Evolutionary conservation across 1,140 invertebrate species (phyloP).

Genomic region (Mactra quadrangularis): DNA sequence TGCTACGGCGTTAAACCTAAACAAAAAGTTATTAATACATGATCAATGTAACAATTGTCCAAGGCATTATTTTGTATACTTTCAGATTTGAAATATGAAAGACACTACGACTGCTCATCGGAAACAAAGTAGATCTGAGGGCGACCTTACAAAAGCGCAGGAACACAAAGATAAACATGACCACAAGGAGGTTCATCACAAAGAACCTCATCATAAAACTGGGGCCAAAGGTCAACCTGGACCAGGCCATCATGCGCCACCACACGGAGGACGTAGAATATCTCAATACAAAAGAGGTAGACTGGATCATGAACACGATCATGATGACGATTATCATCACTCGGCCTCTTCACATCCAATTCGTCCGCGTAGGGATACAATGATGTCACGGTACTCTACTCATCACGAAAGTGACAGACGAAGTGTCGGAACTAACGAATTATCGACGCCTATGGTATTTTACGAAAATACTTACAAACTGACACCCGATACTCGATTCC

Average conservation of each 20-base stretch:
- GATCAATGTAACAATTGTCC: too few relatives aligned
- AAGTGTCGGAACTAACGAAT: constrained; percentile 63
- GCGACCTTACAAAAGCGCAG: constrained; percentile 4
- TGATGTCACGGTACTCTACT: constrained; percentile 46
- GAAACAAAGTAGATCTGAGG: constrained; percentile 48
- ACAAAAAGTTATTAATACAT: too few relatives aligned
- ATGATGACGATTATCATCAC: constrained; percentile 47
- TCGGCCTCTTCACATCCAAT: constrained; percentile 55
- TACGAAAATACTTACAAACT: constrained; percentile 80
- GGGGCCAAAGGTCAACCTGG: constrained; percentile 11
- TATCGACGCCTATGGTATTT: constrained; percentile 56
- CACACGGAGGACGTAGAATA: background rate
- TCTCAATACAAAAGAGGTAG: constrained; percentile 10
- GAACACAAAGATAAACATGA: constrained; percentile 12
- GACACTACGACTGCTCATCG: constrained; percentile 40
- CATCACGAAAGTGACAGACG: constrained; percentile 63
- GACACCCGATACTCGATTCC: constrained; percentile 71
- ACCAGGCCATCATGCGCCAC: constrained; percentile 2
- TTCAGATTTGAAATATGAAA: too few relatives aligned
- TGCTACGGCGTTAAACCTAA: too few relatives aligned
- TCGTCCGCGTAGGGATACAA: constrained; percentile 60
- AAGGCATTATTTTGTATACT: too few relatives aligned
- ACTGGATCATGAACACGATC: constrained; percentile 31
- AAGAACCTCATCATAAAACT: background rate
- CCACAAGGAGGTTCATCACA: background rate